A percentile compares a stretch with the other conserved stretches of the same genome.
Evolutionary conservation across 2,888 invertebrate genomes (phyloP).

Genomic region (Pammene aurita): DNA sequence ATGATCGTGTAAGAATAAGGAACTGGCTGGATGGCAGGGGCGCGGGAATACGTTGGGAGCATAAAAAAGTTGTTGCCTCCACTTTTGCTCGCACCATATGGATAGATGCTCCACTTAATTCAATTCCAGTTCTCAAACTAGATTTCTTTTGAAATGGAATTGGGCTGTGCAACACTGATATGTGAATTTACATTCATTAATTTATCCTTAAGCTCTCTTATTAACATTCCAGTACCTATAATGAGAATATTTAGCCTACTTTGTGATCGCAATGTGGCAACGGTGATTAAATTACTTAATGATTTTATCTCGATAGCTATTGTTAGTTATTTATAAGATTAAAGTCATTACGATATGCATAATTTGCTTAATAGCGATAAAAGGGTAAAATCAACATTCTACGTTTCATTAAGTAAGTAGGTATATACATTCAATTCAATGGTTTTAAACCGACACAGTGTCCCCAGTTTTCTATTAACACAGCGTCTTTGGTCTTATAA

Average conservation of each 20-base stretch:
- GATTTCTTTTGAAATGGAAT: constrained; percentile 26
- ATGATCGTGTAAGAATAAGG: constrained; percentile 71
- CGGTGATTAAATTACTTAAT: constrained; percentile 3
- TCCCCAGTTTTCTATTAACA: no score
- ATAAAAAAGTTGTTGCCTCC: constrained; percentile 78
- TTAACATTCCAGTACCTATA: constrained; percentile 1
- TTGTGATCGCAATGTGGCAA: not conserved
- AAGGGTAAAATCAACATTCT: not conserved
- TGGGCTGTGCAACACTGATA: constrained; percentile 24
- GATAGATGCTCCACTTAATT: constrained; percentile 68
- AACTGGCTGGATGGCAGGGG: constrained; percentile 73
- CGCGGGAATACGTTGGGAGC: constrained; percentile 75
- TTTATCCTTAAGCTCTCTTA: not conserved
- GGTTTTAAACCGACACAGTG: no score
- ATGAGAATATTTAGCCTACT: constrained; percentile 11
- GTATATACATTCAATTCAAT: no score
- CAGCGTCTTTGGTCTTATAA: no score
- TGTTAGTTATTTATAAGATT: not conserved
- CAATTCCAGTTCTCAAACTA: constrained; percentile 42
- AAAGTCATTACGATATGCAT: not conserved
- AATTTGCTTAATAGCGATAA: not conserved
- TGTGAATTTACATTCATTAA: constrained; percentile 17
- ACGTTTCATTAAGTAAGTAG: no score
- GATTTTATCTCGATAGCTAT: not conserved
- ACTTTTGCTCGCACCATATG: constrained; percentile 58